Evolutionary conservation across 1,140 invertebrate genomes (phyloP).

Genomic region (Drosophila bocki): DNA sequence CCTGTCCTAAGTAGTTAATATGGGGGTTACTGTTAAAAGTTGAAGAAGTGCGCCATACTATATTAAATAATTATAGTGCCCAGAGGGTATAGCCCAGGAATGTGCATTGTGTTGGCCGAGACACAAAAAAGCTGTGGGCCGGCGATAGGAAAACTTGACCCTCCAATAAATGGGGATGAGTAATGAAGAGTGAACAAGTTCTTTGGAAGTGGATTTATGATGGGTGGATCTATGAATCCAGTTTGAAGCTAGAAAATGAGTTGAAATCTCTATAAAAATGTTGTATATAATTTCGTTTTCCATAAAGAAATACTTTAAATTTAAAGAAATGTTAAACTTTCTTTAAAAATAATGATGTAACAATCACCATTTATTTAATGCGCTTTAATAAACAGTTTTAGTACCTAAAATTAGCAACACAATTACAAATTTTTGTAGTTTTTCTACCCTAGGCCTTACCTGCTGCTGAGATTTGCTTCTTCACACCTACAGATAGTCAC

Average conservation of each 20-base stretch:
- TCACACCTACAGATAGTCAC: constrained; percentile 21
- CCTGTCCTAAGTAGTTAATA: constrained; percentile 66
- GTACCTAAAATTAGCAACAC: neutral
- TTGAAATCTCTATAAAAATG: neutral
- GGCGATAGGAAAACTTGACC: constrained; percentile 13
- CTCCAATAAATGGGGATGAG: constrained; percentile 15
- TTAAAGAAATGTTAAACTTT: neutral
- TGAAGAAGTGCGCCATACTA: constrained; percentile 13
- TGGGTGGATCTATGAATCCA: neutral
- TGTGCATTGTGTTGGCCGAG: constrained; percentile 19
- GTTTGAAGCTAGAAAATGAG: neutral
- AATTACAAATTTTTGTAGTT: neutral
- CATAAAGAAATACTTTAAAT: neutral
- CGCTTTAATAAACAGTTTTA: neutral
- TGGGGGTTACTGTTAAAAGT: constrained; percentile 36
- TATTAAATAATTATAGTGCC: constrained; percentile 61
- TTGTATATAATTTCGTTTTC: neutral
- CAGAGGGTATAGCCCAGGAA: constrained; percentile 18
- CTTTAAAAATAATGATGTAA: neutral
- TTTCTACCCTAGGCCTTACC: neutral
- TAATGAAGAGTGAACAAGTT: constrained; percentile 13
- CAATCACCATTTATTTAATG: neutral
- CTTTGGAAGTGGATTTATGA: neutral
- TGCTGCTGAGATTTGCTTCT: constrained; percentile 17
- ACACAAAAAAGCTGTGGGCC: constrained; percentile 17